Percentiles rank a stretch among this genome's conserved stretches.
phyloP scores from a whole-genome alignment of 2,113 vertebrate genomes.

The Dicrurus megarhynchus region DNA sequence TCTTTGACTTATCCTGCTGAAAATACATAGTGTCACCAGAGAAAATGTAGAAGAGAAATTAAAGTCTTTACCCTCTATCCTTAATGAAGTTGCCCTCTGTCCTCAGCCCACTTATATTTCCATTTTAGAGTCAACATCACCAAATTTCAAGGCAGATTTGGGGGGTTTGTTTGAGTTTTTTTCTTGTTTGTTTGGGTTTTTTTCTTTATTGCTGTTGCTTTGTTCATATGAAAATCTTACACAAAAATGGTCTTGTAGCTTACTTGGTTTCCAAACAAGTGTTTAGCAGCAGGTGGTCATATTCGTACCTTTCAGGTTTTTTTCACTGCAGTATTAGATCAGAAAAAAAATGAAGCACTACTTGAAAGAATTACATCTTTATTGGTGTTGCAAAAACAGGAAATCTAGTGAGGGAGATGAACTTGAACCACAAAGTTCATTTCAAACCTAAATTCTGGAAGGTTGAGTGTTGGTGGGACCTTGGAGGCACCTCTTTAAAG shows the following conservation, averaged over 20 bases:
- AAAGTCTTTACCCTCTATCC: neutral
- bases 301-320: neutral
- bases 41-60: neutral
- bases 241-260: neutral
- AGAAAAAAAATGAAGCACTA: neutral
- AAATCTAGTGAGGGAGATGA: neutral
- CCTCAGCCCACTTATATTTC: neutral
- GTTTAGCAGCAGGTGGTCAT: neutral
- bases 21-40: neutral
- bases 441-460: neutral
- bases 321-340: neutral
- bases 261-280: neutral
- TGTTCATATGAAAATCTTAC: neutral
- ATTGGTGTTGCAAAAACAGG: neutral
- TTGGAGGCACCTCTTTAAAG: neutral
- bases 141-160: neutral
- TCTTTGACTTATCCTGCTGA: neutral
- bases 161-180: fast-evolving
- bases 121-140: neutral
- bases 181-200: neutral
- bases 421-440: neutral
- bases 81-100: neutral
- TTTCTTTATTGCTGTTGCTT: neutral
- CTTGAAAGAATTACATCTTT: neutral
- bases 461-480: neutral